Evolutionary conservation across 2,888 invertebrate genomes (phyloP), one percentile per base, ranked within the genome.

Genomic region (Trichogramma evanescens): DNA sequence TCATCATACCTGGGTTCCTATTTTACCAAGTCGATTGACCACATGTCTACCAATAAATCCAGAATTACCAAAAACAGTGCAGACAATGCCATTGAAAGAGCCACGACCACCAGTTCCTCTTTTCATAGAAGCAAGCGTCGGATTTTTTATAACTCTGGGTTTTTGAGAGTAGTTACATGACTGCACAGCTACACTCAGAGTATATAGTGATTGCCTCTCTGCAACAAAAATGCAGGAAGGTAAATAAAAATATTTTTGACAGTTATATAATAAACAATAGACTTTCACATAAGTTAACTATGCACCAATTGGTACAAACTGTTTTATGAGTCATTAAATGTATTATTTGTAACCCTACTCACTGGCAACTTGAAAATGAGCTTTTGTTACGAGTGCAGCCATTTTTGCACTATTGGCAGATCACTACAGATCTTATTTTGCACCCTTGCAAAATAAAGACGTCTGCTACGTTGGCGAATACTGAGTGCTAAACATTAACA

Each of bases 11-110:
- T 94, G 94, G 1, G 88, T 84, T 13, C 94, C 93, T 67, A 83
- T 84, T 80, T 90, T 93, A 70, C 96, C 98, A 58, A 99, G 81
- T 71, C 88, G 87, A 75, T 95, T 96, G 76, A 91, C 88, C 10
- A 98, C 85, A 81, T 89, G 88, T 66, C 87, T 83, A 0, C 98
- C 99, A 1, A 97, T 79, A 72, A 93, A 94, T 2, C 98, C 98
- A 44, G 88, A 88, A 59, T 87, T 86, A 56, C 98, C 98, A 77
- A 98, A 97, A 1, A 99, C 91, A n/a, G 99, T 99, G n/a, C 93
- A 95, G 3, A 98, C 95, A 58, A 92, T 83, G 0, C 99, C 99
- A 80, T 91, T 98, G 78, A 98, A 99, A 73, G 96, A 97, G 68
- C 91, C 90, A 44, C 99, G 86, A 13, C 97, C 98, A 9, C 93